These are phyloP conservation scores for Falco peregrinus DNA, from an alignment of 2,797 vertebrate genomes.

Conservation along the genomic window DNA sequence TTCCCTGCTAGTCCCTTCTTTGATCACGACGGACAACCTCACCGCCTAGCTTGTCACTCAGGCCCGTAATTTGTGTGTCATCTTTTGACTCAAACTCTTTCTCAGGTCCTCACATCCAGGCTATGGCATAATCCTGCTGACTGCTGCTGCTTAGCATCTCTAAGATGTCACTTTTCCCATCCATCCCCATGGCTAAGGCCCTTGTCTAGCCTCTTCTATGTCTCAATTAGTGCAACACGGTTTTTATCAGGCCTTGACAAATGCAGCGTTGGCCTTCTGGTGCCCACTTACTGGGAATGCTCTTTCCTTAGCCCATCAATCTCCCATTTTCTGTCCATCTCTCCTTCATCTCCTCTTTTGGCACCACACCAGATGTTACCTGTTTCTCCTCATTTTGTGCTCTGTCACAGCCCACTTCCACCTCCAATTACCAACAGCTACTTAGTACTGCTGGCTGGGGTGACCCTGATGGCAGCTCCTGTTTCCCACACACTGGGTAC, in stretches of 20 bases:
- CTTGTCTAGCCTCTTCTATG: background rate
- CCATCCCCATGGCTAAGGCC: background rate
- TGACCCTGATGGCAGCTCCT: background rate
- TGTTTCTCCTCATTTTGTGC: background rate
- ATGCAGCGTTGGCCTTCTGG: background rate
- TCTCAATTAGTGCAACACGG: background rate
- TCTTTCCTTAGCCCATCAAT: background rate
- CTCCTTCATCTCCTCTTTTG: background rate
- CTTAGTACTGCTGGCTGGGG: background rate
- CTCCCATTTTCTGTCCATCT: background rate
- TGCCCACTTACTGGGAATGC: background rate
- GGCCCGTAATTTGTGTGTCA: constrained; percentile 38
- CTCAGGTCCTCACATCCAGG: background rate
- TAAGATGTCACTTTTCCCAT: background rate
- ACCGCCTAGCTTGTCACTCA: constrained; percentile 23
- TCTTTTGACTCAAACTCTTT: constrained; percentile 30
- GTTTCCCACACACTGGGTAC: accelerated
- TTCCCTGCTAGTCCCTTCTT: background rate
- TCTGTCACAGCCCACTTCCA: background rate
- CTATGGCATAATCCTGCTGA: background rate
- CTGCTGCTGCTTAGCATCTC: background rate
- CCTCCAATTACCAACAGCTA: background rate
- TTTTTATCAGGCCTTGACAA: constrained; percentile 1
- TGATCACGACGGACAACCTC: constrained; percentile 28
- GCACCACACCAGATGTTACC: background rate